Evolutionary conservation across 2,113 vertebrate genomes (phyloP).

Genomic region (Trogon surrucura): DNA sequence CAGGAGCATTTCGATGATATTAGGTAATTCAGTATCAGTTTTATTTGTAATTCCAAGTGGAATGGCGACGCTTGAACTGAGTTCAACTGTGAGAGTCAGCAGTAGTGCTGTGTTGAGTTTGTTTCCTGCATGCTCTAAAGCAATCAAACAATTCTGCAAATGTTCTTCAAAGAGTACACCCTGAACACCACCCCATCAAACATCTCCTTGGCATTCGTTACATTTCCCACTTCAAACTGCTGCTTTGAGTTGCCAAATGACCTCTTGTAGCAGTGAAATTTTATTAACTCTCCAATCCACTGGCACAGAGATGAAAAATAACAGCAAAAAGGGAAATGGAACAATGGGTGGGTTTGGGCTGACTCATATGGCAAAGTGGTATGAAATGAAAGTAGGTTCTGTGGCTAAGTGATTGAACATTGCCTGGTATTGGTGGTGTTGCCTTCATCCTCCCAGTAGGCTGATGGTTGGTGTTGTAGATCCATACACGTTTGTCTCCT

Average conservation of each 20-base stretch:
- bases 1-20: conserved; percentile 30
- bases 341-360: conserved; percentile 37
- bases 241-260: conserved; percentile 67
- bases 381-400: conserved; percentile 35
- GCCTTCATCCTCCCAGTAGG: neutral
- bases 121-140: conserved; percentile 36
- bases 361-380: neutral
- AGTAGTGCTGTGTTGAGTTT: neutral
- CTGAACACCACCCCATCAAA: conserved; percentile 61
- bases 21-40: conserved; percentile 37
- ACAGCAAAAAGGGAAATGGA: conserved; percentile 1
- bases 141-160: conserved; percentile 65
- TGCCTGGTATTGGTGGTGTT: conserved; percentile 4
- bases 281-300: conserved; percentile 66
- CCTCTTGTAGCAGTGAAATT: conserved; percentile 55
- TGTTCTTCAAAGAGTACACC: conserved; percentile 65
- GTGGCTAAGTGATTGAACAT: conserved; percentile 11
- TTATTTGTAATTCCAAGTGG: conserved; percentile 54
- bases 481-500: conserved; percentile 1
- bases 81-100: neutral
- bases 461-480: neutral
- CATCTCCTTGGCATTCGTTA: conserved; percentile 55
- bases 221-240: conserved; percentile 64
- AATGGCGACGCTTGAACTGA: neutral
- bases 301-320: conserved; percentile 53